Evolutionary conservation across 2,888 invertebrate genomes (phyloP), one percentile per base, ranked within the genome.

Genomic region (Latrodectus hesperus): DNA sequence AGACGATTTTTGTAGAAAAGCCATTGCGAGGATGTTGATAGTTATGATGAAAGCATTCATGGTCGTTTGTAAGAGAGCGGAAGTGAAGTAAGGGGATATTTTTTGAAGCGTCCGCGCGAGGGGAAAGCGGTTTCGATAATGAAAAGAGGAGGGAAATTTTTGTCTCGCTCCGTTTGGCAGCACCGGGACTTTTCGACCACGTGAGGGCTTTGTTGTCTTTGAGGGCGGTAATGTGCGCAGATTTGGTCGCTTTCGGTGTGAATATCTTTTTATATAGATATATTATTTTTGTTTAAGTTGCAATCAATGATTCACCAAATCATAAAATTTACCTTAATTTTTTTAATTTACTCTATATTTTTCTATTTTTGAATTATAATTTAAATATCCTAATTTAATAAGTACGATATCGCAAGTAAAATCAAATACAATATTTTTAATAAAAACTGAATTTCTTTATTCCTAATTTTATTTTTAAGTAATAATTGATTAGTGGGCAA

Each of bases 201-300:
- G 86, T 87, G 86, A 87, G 67, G 67, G 81, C 81, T 87, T 87
- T 82, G 81, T 87, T 87, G 81, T 87, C 81, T 72, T 87, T 81
- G 67, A 81, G 76, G 72, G 77, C 86, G 77, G 65, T 72, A 77
- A 71, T 55, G 64, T 65, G 60, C 60, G 38, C 65, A 67, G 60
- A 16, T 60, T 60, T 26, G 26, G 52, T 78, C 53, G 17, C 38
- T 53, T 26, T 77, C n/a, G 68, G n/a, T 22, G 22, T 5, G 9
- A 68, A 52, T 52, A 38, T 38, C 38, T 38, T 38, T 38, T 38
- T 38, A 0, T 38, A 22, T 38, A 38, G 0, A 6, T 38, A 38
- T 4, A 38, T 22, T 22, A 22, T 6, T 38, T 38, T 38, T 38
- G 38, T 38, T 38, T 38, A 38, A 38, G 38, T 38, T 38, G 6